A percentile compares a stretch with the other conserved stretches of the same genome.
Conservation (phyloP, 2,113 vertebrate genomes). For the Ammodytes dubius region DNA sequence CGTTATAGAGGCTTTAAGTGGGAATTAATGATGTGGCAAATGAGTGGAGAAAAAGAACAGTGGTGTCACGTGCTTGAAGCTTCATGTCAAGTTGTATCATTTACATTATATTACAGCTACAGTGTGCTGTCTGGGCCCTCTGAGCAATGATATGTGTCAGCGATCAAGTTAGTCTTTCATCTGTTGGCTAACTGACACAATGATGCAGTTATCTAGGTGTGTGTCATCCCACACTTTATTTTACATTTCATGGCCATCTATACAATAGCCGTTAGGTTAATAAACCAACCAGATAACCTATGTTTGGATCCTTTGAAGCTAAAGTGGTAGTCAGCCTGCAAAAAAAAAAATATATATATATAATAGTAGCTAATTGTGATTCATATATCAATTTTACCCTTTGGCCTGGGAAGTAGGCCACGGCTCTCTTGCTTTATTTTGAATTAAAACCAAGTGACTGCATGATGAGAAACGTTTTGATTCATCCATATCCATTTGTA, state of each 20-base stretch:
- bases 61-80: conserved; percentile 47
- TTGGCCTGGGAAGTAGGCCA: conserved; percentile 39
- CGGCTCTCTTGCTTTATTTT: conserved; percentile 36
- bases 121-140: conserved; percentile 2
- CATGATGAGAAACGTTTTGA: conserved; percentile 19
- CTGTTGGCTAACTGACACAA: conserved; percentile 23
- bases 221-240: background rate
- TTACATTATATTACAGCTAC: conserved; percentile 41
- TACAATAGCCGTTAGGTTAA: too few relatives aligned
- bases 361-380: conserved; percentile 26
- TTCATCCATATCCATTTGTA: conserved; percentile 20
- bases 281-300: background rate
- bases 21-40: conserved; percentile 66
- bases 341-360: too few relatives aligned
- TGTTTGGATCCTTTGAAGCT: background rate
- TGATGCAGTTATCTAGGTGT: background rate
- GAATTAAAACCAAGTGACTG: conserved; percentile 23
- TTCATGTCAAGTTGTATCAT: conserved; percentile 53
- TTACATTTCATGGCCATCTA: background rate
- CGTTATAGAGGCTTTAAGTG: conserved; percentile 43
- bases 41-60: conserved; percentile 50
- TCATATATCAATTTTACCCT: conserved; percentile 34
- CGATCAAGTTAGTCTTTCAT: conserved; percentile 27
- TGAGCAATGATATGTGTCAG: conserved; percentile 31
- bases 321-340: background rate